Evolutionary conservation across 2,888 invertebrate genomes (phyloP), one percentile per base, ranked within the genome.

Genomic region (Serripes groenlandicus): DNA sequence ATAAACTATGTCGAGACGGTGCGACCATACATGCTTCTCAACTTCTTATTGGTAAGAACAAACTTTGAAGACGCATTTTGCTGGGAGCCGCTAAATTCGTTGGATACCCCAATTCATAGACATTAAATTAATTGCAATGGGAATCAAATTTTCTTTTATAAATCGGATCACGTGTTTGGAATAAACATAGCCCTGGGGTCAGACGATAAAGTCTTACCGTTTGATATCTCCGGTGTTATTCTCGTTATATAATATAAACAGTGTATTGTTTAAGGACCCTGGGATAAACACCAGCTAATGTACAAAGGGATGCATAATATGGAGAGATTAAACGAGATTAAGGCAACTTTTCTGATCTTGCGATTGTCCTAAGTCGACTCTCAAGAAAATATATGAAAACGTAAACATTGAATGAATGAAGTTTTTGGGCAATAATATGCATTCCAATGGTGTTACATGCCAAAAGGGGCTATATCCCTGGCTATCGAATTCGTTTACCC

Each of bases 111-210:
- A 32, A 73, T 83, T 79, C 83, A 76, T 34, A 74, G 73, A 62
- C 70, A 70, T 37, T 32, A 34, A 79, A 83, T 83, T 76, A 83
- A 83, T 79, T 52, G 80, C 71, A 66, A 37, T 52, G 60, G 76
- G 71, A 77, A 80, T 84, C 75, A 74, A 72, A 80, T 42, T 71
- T 78, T 78, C 68, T 30, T 72, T 84, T 70, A 84, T 84, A 78
- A 84, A 81, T 78, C 74, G 80, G 69, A 80, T 80, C 80, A 81
- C 84, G 84, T 84, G 84, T 80, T 84, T 84, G 71, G 35, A 52
- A 75, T 78, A 84, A 84, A 80, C 80, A 81, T 75, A 69, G 78
- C 80, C 84, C 54, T 21, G 56, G 54, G 84, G 77, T 81, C 78
- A 84, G 80, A 78, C 75, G 84, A 81, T 78, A 81, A 80, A 74